phyloP scores from a whole-genome alignment of 1,140 invertebrate species.

The Drosophila sp. region DNA sequence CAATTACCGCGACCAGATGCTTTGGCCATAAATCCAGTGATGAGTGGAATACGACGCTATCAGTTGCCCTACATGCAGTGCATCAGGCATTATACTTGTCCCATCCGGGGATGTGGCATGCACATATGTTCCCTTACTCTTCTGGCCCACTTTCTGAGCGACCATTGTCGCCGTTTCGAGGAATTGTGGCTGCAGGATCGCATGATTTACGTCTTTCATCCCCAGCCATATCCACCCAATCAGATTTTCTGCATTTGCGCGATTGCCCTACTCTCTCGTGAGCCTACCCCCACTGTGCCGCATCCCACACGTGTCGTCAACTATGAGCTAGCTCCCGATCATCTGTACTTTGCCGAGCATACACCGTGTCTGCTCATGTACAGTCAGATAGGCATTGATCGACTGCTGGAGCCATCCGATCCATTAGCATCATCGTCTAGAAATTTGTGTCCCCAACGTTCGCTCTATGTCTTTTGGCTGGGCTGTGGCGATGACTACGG shows the following conservation, averaged over 20 bases:
- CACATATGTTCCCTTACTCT: not conserved
- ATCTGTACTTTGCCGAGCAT: constrained; percentile 26
- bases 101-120: not conserved
- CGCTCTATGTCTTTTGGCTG: constrained; percentile 31
- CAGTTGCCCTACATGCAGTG: fast-evolving
- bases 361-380: constrained; percentile 24
- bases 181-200: constrained; percentile 31
- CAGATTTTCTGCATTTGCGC: constrained; percentile 19
- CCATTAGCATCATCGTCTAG: not conserved
- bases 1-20: constrained; percentile 23
- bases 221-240: constrained; percentile 1
- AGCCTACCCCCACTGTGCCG: not conserved
- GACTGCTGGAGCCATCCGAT: no score
- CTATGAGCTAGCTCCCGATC: not conserved
- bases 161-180: constrained; percentile 29
- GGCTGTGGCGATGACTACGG: not conserved
- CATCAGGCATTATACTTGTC: not conserved
- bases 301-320: not conserved
- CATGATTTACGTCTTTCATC: constrained; percentile 8
- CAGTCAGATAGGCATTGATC: not conserved
- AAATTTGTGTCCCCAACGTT: not conserved
- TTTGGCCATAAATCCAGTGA: constrained; percentile 5
- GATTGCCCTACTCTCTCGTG: constrained; percentile 3
- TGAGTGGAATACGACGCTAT: not conserved
- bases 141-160: constrained; percentile 25